phyloP scores from a whole-genome alignment of 2,888 invertebrate genomes.

The Criorhina ranunculi region DNA sequence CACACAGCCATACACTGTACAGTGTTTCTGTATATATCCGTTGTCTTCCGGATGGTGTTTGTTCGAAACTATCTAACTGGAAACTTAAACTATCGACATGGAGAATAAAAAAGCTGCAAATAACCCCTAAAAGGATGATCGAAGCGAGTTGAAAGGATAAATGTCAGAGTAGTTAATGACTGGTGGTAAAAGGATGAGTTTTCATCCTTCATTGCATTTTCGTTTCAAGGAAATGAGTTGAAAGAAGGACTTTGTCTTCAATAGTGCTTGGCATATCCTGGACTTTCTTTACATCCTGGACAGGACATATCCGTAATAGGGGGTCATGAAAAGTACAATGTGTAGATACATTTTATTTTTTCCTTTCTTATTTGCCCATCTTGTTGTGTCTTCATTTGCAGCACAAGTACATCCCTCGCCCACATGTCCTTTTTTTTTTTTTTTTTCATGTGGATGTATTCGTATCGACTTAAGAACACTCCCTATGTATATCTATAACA shows the following conservation, averaged over 20 bases:
- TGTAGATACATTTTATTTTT: neutral
- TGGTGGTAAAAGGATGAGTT: conserved; percentile 44
- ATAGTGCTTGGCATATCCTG: conserved; percentile 17
- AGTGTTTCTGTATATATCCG: neutral
- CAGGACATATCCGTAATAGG: neutral
- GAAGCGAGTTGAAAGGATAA: conserved; percentile 13
- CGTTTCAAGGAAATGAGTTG: conserved; percentile 26
- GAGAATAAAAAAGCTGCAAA: conserved; percentile 42
- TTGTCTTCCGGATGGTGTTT: conserved; percentile 4
- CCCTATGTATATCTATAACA: conserved; percentile 7
- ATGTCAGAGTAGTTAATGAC: conserved; percentile 14
- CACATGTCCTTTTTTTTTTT: too few species aligned
- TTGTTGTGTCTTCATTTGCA: conserved; percentile 29
- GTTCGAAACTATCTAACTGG: conserved; percentile 53
- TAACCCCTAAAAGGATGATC: conserved; percentile 28
- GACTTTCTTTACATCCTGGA: conserved; percentile 6
- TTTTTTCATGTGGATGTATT: neutral
- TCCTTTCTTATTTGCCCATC: too few species aligned
- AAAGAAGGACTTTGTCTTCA: conserved; percentile 22
- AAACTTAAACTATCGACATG: conserved; percentile 51
- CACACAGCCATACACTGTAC: neutral
- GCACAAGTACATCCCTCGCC: neutral
- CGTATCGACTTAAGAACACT: conserved; percentile 39
- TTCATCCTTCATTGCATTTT: conserved; percentile 50
- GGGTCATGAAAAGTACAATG: conserved; percentile 5